Evolutionary conservation across 1,140 invertebrate genomes (phyloP), one percentile per base, ranked within the genome.

Genomic region (Drosophila athabasca): DNA sequence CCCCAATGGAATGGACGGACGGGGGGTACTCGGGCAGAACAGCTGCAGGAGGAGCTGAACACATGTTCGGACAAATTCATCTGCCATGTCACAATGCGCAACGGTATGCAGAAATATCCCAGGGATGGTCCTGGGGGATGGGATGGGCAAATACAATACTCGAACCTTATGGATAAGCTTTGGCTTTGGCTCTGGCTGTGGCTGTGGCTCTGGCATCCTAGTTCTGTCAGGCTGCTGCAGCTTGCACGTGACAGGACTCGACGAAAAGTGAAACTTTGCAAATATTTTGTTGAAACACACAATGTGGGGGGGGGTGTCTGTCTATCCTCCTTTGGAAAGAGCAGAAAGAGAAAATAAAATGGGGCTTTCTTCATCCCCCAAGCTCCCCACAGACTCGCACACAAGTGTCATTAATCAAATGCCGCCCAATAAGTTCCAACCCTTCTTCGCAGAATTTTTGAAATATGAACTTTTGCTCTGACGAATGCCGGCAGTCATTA

Each of bases 21-120:
- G 24, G 41, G 17, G 48, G 43, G 19, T 45, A 55, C 55, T 29
- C 11, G 13, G 3, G 35, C 35, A 49, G 53, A 70, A 68, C 83
- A 87, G 83, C 83, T 88, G 84, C 76, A 72, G 67, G 53, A 29
- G 70, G 31, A 68, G 66, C 50, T 39, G 65, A 88, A 88, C 84
- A 88, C 79, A 84, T 90, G 80, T 89, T 90, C 69, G 70, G 61
- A 90, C 83, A 88, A 90, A 90, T 90, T 90, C 88, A 90, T 90
- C 88, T 88, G 84, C 62, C 84, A 80, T 88, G 83, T 88, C 83
- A 88, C 84, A 88, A 83, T 87, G 83, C 81, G 81, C 82, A 87
- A 87, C 79, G 78, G 83, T 82, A 87, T 88, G 82, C 83, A 88
- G 82, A 87, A 87, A 66, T 85, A 67, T 67, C 31, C 64, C 39